Base-by-base conservation (phyloP, 2,797 vertebrate species). In the Muscicapa comitata region DNA sequence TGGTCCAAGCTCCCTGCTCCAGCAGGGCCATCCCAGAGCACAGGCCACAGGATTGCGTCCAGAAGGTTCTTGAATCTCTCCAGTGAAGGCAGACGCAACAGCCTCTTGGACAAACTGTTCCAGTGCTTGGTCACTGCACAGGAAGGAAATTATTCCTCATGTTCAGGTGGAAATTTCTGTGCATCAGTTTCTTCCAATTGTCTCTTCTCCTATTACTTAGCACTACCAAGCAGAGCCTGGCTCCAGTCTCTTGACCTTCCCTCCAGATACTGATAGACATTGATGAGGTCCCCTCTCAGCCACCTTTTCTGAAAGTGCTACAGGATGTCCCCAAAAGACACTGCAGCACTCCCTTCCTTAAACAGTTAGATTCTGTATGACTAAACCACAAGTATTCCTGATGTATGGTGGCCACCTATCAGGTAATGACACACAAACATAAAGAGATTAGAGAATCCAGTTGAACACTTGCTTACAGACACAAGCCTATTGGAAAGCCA, bases 401-500 rank as follows among this genome's bases (percentile, higher is more conserved):
- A 43, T 0, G 2, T 26, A 45, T 0, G 0, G 35, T 5, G 13
- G 55, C 29, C 33, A 43, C 14, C 4, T 28, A 55, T 4, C 45
- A 63, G 50, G 4, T 40, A 61, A 61, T 1, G 31, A 71, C 48
- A 80, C 4, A 2, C 48, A 78, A 23, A 37, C 1, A 1, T 11
- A 17, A 0, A 66, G 53, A 45, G 48, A 40, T 58, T 21, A 43
- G 40, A 11, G 45, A 72, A 48, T 33, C 59, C 28, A 43, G 31
- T 0, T 67, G 61, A 93, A 57, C 28, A 5, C 21, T 28, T 61
- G 37, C 26, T 71, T 29, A 65, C 40, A 74, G 37, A 68, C 38
- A 50, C 0, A 67, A 55, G 8, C 29, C 54, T 76, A 16, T 10
- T 37, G 40, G 48, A 88, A 76, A 25, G 57, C 11, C 29, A 86